phyloP scores from a whole-genome alignment of 1,140 invertebrate species.

The Cotesia chilonis region DNA sequence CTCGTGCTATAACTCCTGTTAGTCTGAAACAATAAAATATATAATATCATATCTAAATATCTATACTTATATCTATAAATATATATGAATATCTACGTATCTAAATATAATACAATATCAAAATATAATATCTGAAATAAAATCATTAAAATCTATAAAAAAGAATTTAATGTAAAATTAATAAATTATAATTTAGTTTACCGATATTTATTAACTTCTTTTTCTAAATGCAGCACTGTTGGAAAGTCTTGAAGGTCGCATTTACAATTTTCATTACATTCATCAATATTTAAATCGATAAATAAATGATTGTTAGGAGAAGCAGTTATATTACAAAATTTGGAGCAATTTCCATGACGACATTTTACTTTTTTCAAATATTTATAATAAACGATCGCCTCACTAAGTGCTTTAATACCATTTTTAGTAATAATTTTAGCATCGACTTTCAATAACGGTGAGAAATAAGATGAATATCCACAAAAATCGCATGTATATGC shows the following conservation, averaged over 20 bases:
- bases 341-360: not conserved
- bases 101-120: no score
- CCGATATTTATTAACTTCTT: not conserved
- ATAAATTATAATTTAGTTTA: not conserved
- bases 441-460: not conserved
- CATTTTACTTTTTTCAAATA: not conserved
- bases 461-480: not conserved
- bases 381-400: not conserved
- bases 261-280: not conserved
- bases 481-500: conserved; percentile 4
- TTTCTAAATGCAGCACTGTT: not conserved
- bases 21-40: not conserved
- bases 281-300: not conserved
- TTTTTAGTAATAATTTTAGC: not conserved
- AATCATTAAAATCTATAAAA: no score
- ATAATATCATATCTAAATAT: not conserved
- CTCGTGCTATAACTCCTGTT: conserved; percentile 15
- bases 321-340: not conserved
- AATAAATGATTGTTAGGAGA: not conserved
- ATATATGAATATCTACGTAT: no score
- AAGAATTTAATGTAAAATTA: no score
- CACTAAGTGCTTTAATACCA: not conserved
- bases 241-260: not conserved
- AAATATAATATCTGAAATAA: no score
- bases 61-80: not conserved